A percentile compares a stretch with the other conserved stretches of the same genome.
phyloP scores from a whole-genome alignment of 2,113 vertebrate genomes.

The Machaerirhynchus nigripectus region DNA sequence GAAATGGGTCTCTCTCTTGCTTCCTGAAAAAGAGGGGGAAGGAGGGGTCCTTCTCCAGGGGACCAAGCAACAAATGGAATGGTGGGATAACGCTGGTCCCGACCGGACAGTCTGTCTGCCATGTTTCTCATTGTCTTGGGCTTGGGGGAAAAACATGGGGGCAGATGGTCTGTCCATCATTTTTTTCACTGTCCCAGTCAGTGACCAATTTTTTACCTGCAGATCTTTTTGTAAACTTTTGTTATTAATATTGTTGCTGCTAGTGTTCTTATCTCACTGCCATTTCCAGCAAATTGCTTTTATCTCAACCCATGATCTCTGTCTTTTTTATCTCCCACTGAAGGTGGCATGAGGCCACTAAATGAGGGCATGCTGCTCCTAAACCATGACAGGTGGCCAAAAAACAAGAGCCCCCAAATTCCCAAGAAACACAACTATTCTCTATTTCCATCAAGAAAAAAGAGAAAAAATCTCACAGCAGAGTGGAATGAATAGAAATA shows the following conservation, averaged over 20 bases:
- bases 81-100: neutral
- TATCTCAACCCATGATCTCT: neutral
- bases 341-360: neutral
- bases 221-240: neutral
- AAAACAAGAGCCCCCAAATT: neutral
- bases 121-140: neutral
- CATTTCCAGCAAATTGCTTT: neutral
- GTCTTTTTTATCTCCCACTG: neutral
- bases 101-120: neutral
- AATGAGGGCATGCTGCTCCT: accelerated
- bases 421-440: neutral
- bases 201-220: neutral
- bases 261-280: neutral
- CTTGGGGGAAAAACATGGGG: neutral
- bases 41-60: neutral
- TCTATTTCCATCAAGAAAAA: neutral
- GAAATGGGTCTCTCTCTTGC: neutral
- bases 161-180: neutral
- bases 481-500: neutral
- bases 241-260: neutral
- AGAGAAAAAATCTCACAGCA: accelerated
- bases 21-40: neutral
- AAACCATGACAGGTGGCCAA: neutral
- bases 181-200: neutral
- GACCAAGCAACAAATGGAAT: accelerated